Conservation (phyloP, 35 echinoderm and acorn worm species). For the Patiria miniata region DNA sequence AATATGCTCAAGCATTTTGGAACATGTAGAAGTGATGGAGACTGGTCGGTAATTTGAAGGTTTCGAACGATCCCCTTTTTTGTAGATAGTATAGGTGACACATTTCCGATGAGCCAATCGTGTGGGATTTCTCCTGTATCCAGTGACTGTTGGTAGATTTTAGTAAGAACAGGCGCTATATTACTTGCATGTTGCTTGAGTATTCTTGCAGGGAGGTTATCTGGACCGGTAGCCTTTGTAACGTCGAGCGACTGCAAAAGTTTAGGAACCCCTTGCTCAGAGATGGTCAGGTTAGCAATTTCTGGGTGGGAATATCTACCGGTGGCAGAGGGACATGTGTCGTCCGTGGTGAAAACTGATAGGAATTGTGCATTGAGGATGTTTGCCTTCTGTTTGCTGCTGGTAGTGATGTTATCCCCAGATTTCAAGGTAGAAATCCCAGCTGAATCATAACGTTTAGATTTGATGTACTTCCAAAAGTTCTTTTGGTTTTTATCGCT, state of each 20-base stretch:
- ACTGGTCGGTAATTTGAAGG: conserved; percentile 49
- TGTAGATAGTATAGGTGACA: not conserved
- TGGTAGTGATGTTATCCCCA: not conserved
- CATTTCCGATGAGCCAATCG: conserved; percentile 17
- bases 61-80: not conserved
- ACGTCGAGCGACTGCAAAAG: not conserved
- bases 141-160: not conserved
- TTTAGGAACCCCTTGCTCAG: not conserved
- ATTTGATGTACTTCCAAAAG: conserved; percentile 15
- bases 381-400: conserved; percentile 22
- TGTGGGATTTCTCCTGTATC: not conserved
- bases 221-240: not conserved
- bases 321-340: not conserved
- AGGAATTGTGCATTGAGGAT: conserved; percentile 11
- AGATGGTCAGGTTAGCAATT: not conserved
- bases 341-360: conserved; percentile 33
- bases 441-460: not conserved
- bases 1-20: conserved; percentile 8
- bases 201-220: not conserved
- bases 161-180: not conserved
- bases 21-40: conserved; percentile 42
- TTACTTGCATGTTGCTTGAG: not conserved
- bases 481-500: conserved; percentile 27
- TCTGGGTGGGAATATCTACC: too few relatives aligned
- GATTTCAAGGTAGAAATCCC: not conserved